Conservation (phyloP, 2,888 invertebrate species). For the Polyommatus iphigenia region DNA sequence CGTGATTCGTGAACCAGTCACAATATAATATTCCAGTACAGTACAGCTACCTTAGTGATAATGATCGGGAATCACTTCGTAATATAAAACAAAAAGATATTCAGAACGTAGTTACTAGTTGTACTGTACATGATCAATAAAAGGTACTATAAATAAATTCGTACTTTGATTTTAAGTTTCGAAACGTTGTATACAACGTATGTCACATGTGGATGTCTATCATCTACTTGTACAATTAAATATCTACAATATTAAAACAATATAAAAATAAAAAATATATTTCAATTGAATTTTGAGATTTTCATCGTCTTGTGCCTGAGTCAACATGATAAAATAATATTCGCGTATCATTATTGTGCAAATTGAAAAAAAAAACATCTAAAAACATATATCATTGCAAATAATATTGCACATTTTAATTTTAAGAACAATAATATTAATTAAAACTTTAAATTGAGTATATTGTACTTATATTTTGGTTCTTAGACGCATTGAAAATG, state of each 20-base stretch:
- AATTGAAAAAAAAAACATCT: neutral
- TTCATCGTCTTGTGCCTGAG: neutral
- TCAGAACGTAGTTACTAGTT: neutral
- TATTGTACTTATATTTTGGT: constrained; percentile 16
- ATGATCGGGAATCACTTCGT: neutral
- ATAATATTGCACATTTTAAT: neutral
- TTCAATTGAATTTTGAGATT: constrained; percentile 3
- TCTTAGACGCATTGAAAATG: neutral
- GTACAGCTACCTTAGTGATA: neutral
- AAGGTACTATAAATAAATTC: neutral
- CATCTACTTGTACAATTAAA: neutral
- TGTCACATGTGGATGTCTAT: neutral
- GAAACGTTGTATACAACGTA: neutral
- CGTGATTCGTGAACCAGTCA: constrained; percentile 5
- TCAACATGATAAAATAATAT: neutral
- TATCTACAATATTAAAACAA: constrained; percentile 6
- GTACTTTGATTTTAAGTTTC: constrained; percentile 9
- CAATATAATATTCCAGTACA: neutral
- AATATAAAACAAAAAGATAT: no score
- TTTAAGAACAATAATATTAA: neutral
- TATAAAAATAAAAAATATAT: constrained; percentile 12
- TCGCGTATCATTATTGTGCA: neutral
- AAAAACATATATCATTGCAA: neutral
- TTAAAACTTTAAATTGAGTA: neutral
- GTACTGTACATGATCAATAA: neutral